Evolutionary conservation across 2,797 vertebrate species (phyloP).

Genomic region (Centroberyx gerrardi): DNA sequence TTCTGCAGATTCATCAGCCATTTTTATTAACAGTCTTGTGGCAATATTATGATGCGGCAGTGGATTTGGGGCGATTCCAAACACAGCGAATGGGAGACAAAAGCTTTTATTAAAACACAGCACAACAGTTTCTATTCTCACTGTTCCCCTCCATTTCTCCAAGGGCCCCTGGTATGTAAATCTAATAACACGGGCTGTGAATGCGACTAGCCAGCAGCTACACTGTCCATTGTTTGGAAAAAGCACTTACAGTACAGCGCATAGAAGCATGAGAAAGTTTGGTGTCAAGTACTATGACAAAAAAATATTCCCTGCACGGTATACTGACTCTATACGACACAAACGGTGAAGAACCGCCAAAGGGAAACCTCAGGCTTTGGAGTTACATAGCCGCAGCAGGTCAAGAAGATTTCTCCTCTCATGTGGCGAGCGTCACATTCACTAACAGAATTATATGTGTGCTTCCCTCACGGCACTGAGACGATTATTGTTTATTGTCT

Average conservation of each 20-base stretch:
- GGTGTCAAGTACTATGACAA: slow-evolving; percentile 22
- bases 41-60: slow-evolving; percentile 41
- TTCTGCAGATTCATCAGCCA: slow-evolving; percentile 13
- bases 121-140: slow-evolving; percentile 66
- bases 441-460: slow-evolving; percentile 75
- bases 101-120: slow-evolving; percentile 39
- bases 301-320: slow-evolving; percentile 24
- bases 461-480: slow-evolving; percentile 75
- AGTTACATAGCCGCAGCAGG: slow-evolving; percentile 68
- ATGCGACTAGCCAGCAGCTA: slow-evolving; percentile 60
- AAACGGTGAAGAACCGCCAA: slow-evolving; percentile 36
- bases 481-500: slow-evolving; percentile 80
- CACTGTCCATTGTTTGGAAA: slow-evolving; percentile 66
- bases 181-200: slow-evolving; percentile 73
- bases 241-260: slow-evolving; percentile 60
- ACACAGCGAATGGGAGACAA: slow-evolving; percentile 40
- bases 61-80: slow-evolving; percentile 39
- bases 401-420: slow-evolving; percentile 74
- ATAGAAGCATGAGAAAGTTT: slow-evolving; percentile 27
- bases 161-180: slow-evolving; percentile 73
- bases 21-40: slow-evolving; percentile 31
- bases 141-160: slow-evolving; percentile 61
- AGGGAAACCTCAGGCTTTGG: slow-evolving; percentile 71
- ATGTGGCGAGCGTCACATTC: slow-evolving; percentile 80
- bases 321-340: slow-evolving; percentile 48